A percentile compares a stretch with the other conserved stretches of the same genome.
Evolutionary conservation across 2,888 invertebrate genomes (phyloP).

Genomic region (Cloeon dipterum): DNA sequence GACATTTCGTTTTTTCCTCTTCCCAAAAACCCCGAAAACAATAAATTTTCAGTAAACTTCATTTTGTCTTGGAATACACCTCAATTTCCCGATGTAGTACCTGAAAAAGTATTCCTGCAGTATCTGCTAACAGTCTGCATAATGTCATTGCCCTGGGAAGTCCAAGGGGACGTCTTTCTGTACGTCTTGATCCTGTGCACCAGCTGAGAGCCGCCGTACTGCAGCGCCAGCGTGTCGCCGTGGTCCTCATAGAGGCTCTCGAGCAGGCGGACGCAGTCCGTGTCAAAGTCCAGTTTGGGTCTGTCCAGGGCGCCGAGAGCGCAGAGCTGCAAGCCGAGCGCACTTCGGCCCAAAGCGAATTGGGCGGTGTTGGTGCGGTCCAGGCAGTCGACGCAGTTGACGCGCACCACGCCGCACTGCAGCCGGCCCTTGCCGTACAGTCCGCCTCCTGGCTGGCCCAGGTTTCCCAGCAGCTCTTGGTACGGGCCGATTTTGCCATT

Average conservation of each 20-base stretch:
- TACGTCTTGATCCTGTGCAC: conserved; percentile 73
- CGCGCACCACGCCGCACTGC: conserved; percentile 69
- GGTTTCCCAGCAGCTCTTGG: conserved; percentile 7
- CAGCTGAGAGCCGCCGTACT: conserved; percentile 94
- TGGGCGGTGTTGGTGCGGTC: conserved; percentile 98
- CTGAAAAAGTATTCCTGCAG: conserved; percentile 83
- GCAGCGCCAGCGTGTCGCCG: conserved; percentile 87
- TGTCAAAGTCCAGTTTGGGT: conserved; percentile 75
- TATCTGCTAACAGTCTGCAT: conserved; percentile 96
- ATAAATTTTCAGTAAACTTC: too few relatives aligned
- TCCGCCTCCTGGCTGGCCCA: conserved; percentile 1
- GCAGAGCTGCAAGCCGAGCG: conserved; percentile 59
- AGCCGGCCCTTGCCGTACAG: conserved; percentile 15
- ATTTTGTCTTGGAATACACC: too few relatives aligned
- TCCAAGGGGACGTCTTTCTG: conserved; percentile 84
- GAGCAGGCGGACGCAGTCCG: conserved; percentile 80
- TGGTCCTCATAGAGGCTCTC: conserved; percentile 96
- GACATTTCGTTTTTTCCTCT: too few relatives aligned
- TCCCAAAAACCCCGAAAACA: too few relatives aligned
- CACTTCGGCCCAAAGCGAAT: conserved; percentile 87
- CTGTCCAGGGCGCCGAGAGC: conserved; percentile 67
- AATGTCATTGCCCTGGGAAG: conserved; percentile 92
- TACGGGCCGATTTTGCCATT: conserved; percentile 14
- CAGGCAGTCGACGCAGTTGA: conserved; percentile 97
- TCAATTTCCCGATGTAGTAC: too few relatives aligned